phyloP scores from a whole-genome alignment of 2,888 invertebrate genomes.

The Linnaemya vulpina region DNA sequence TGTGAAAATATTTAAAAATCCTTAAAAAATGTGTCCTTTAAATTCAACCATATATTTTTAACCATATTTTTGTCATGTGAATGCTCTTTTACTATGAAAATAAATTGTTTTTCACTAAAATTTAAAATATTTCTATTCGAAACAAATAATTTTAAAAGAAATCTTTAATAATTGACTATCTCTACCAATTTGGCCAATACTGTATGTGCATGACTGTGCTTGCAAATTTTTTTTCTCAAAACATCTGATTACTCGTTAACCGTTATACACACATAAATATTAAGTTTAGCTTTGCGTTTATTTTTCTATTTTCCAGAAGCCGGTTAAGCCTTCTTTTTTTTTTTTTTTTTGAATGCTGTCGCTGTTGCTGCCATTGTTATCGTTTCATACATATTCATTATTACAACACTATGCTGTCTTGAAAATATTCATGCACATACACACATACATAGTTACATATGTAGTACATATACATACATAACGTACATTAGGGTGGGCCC shows the following conservation, averaged over 20 bases:
- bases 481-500: no score
- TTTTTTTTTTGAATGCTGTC: conserved; percentile 43
- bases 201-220: conserved; percentile 7
- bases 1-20: no score
- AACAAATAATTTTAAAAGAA: no score
- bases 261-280: conserved; percentile 55
- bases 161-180: background rate
- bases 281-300: conserved; percentile 37
- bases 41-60: no score
- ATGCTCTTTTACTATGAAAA: no score
- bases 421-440: background rate
- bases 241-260: conserved; percentile 53
- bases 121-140: no score
- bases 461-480: background rate
- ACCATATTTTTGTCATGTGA: no score
- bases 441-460: no score
- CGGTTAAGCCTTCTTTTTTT: conserved; percentile 69
- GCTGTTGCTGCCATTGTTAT: conserved; percentile 36
- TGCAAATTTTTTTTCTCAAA: conserved; percentile 24
- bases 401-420: conserved; percentile 31
- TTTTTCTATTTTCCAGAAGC: conserved; percentile 63
- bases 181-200: background rate
- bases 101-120: no score
- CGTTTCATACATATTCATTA: conserved; percentile 35
- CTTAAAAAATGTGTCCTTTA: no score